phyloP scores from a whole-genome alignment of 2,888 invertebrate species.

The Mesoligia furuncula region DNA sequence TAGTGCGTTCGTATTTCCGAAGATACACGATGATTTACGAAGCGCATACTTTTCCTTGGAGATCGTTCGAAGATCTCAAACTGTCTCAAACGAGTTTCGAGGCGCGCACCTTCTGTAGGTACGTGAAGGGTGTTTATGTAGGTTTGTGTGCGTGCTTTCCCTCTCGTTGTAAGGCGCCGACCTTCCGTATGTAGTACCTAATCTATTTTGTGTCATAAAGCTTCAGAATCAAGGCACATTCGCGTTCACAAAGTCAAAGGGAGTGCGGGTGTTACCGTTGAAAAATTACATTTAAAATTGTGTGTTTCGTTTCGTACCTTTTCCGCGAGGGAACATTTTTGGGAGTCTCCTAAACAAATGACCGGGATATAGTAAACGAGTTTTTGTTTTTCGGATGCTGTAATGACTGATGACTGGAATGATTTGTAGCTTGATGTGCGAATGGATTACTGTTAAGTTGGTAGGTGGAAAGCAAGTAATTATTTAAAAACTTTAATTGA shows the following conservation, averaged over 20 bases:
- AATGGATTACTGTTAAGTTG: not conserved
- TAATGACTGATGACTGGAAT: no score
- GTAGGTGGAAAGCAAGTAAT: no score
- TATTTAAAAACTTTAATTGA: no score
- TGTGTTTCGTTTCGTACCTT: conserved; percentile 10
- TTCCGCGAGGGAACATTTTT: not conserved
- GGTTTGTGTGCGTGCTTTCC: not conserved
- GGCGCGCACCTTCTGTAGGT: not conserved
- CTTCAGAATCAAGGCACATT: conserved; percentile 3
- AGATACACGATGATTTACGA: not conserved
- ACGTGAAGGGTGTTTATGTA: not conserved
- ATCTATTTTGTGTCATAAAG: not conserved
- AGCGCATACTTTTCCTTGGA: not conserved
- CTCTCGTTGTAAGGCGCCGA: not conserved
- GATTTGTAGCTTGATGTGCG: no score
- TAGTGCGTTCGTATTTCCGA: not conserved
- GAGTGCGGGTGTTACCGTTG: conserved; percentile 25
- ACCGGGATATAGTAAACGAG: not conserved
- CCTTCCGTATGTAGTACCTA: not conserved
- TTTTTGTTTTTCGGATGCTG: conserved; percentile 12
- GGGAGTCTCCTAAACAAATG: not conserved
- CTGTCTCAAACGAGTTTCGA: not conserved
- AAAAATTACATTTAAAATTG: conserved; percentile 50
- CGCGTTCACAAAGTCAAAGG: not conserved
- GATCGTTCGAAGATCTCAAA: not conserved